Percentiles rank a stretch among this genome's conserved stretches.
These are phyloP conservation scores for Cylindroiulus punctatus DNA, from an alignment of 2,888 invertebrate species.

Conservation along the genomic window DNA sequence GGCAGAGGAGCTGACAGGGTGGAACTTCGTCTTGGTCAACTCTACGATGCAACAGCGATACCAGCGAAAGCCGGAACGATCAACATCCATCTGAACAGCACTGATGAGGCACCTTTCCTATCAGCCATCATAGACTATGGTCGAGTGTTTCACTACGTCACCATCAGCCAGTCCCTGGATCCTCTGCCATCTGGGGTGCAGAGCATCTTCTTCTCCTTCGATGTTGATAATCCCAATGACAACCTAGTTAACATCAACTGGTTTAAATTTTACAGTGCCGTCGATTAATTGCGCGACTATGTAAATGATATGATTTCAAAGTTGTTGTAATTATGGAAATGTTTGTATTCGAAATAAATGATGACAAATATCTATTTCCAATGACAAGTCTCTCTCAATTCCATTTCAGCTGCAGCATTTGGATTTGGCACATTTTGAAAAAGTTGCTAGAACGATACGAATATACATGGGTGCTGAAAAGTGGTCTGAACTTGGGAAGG, in stretches of 20 bases:
- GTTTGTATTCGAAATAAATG: too few species aligned
- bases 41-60: not conserved
- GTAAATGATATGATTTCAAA: not conserved
- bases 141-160: not conserved
- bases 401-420: too few species aligned
- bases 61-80: not conserved
- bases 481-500: too few species aligned
- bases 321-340: too few species aligned
- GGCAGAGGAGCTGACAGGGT: not conserved
- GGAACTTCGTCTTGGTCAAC: not conserved
- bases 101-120: not conserved
- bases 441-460: too few species aligned
- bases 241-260: not conserved
- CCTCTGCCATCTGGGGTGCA: not conserved
- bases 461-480: too few species aligned
- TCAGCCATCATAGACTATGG: not conserved
- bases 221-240: not conserved
- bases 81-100: not conserved
- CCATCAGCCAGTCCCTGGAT: not conserved
- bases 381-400: too few species aligned
- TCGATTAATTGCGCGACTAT: not conserved
- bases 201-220: not conserved
- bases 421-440: too few species aligned
- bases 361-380: too few species aligned
- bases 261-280: constrained; percentile 1